phyloP scores from a whole-genome alignment of 64 coral and sea anemone genomes.

The Stichodactyla helianthus region DNA sequence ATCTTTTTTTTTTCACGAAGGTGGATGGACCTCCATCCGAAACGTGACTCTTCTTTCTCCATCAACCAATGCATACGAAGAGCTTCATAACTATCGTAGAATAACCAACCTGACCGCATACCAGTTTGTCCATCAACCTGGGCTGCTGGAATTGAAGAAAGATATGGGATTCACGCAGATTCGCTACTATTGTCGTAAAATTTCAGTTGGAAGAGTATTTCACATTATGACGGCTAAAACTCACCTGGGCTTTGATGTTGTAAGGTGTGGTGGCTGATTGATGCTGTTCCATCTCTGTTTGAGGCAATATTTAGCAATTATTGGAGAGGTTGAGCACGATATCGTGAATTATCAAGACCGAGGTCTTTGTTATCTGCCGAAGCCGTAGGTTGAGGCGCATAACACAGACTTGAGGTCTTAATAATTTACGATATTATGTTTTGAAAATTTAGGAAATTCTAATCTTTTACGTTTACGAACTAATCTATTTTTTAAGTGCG shows the following conservation, averaged over 20 bases:
- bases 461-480: too few species aligned
- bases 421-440: too few species aligned
- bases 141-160: not conserved
- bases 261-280: not conserved
- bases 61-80: not conserved
- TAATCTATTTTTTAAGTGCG: too few species aligned
- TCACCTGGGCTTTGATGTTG: slow-evolving; percentile 12
- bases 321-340: too few species aligned
- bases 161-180: not conserved
- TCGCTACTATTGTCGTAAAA: not conserved
- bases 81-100: not conserved
- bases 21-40: not conserved
- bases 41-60: slow-evolving; percentile 28
- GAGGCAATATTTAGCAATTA: too few species aligned
- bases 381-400: too few species aligned
- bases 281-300: too few species aligned
- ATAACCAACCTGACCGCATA: not conserved
- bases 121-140: not conserved
- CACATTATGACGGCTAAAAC: slow-evolving; percentile 18
- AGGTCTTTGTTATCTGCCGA: too few species aligned
- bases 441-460: too few species aligned
- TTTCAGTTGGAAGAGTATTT: not conserved
- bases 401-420: too few species aligned
- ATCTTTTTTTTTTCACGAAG: not conserved
- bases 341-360: too few species aligned